Evolutionary conservation across 2,113 vertebrate species (phyloP).

Genomic region (Hippocampus abdominalis): DNA sequence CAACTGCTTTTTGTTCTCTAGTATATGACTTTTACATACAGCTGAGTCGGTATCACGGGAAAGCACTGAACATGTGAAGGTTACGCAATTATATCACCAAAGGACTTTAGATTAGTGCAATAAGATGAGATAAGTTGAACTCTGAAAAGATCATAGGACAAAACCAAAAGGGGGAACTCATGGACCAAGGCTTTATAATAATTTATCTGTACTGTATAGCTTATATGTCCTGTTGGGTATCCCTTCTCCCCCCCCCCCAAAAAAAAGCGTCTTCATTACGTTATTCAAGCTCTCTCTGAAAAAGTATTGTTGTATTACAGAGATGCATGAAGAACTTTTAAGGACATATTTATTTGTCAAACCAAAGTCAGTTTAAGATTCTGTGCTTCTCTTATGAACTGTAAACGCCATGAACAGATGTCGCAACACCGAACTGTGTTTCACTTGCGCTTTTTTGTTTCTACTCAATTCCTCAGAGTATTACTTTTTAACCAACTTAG

Average conservation of each 20-base stretch:
- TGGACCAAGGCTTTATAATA: background rate
- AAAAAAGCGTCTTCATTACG: background rate
- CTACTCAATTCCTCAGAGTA: background rate
- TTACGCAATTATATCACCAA: background rate
- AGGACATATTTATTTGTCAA: constrained; percentile 30
- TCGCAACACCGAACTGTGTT: constrained; percentile 29
- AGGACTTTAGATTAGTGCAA: background rate
- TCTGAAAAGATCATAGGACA: background rate
- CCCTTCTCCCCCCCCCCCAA: no score
- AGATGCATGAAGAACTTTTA: background rate
- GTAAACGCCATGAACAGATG: constrained; percentile 6
- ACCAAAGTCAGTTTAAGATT: constrained; percentile 56
- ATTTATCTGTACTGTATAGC: background rate
- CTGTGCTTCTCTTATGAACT: constrained; percentile 25
- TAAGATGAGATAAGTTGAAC: background rate
- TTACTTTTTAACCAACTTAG: background rate
- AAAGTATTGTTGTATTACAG: background rate
- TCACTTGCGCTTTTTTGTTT: background rate
- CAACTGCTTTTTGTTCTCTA: background rate
- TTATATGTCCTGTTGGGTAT: background rate
- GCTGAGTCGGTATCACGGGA: background rate
- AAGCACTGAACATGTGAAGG: background rate
- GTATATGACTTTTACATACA: background rate
- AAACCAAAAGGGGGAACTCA: background rate
- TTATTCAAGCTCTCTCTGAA: background rate